Percentiles rank a stretch among this genome's conserved stretches.
Evolutionary conservation across 1,140 invertebrate genomes (phyloP).

Genomic region (Dysdera silvatica): DNA sequence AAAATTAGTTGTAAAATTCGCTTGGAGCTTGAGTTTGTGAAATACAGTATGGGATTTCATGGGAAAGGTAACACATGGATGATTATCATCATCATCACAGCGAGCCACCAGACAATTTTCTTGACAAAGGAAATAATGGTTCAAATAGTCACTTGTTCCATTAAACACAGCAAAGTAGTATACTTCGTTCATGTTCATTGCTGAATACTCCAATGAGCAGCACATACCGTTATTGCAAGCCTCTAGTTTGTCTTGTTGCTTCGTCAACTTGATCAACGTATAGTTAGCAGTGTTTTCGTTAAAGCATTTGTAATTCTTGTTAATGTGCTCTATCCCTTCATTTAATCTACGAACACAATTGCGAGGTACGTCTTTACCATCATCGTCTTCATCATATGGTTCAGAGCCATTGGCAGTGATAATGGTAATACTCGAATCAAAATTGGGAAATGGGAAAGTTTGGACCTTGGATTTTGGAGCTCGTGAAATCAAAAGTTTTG

Average conservation of each 20-base stretch:
- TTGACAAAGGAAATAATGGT: conserved; percentile 22
- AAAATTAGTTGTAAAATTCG: background rate
- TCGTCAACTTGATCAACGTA: conserved; percentile 9
- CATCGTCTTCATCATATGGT: background rate
- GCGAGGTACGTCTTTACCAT: background rate
- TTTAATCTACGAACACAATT: background rate
- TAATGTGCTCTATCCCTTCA: background rate
- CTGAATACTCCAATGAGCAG: conserved; percentile 22
- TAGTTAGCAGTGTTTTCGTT: conserved; percentile 1
- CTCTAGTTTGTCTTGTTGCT: background rate
- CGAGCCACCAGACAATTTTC: conserved; percentile 22
- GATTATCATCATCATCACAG: background rate
- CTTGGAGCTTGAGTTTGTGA: background rate
- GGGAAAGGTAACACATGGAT: conserved; percentile 1
- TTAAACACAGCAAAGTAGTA: conserved; percentile 15
- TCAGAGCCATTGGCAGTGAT: background rate
- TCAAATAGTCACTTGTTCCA: background rate
- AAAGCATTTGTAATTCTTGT: conserved; percentile 5
- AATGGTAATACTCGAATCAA: background rate
- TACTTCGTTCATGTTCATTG: background rate
- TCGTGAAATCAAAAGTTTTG: background rate
- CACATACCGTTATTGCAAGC: conserved; percentile 31
- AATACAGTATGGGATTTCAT: conserved; percentile 2
- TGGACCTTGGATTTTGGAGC: background rate
- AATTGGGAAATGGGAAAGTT: too few species aligned